Evolutionary conservation across 2,888 invertebrate genomes (phyloP), one percentile per base, ranked within the genome.

Genomic region (Diarsia rubi): DNA sequence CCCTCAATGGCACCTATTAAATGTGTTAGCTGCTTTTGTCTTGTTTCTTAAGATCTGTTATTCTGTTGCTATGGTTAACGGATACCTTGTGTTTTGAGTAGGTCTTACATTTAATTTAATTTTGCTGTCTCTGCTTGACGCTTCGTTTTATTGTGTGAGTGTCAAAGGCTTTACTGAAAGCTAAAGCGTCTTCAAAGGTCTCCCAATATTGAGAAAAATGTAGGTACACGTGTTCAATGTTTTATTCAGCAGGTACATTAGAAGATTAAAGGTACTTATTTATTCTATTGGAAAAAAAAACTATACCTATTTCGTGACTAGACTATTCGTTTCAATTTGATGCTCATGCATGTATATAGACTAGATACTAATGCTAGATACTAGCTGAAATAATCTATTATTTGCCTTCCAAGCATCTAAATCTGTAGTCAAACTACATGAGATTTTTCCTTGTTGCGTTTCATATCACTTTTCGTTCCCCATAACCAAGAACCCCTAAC

Each of bases 11-110:
- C 85, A 81, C 84, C 37, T 37, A 37, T 37, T 94, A 93, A 94
- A 88, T 93, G 91, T 90, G 90, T 94, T 93, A 93, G 88, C 74
- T 71, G 84, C 88, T 90, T 91, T 90, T 89, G 89, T 89, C 6
- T 87, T 89, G 57, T 69, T 72, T 88, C 85, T 83, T 87, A 86
- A 86, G 86, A 83, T 78, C 65, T 71, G 69, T 70, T 71, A 60
- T 62, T 42, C 63, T 44, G 57, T 69, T 74, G 70, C 68, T 47
- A 64, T 70, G 76, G 67, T 66, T 16, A 70, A 67, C n/a, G 76
- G 73, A 84, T 75, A 86, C 87, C 87, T 83, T 79, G 74, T 74
- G 14, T 60, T 78, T 75, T 47, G 14, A 73, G 42, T 71, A 54
- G n/a, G 9, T 19, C 16, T 64, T 45, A 60, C 0, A 31, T 3